Evolutionary conservation across 2,888 invertebrate species (phyloP).

Genomic region (Eilema caniola): DNA sequence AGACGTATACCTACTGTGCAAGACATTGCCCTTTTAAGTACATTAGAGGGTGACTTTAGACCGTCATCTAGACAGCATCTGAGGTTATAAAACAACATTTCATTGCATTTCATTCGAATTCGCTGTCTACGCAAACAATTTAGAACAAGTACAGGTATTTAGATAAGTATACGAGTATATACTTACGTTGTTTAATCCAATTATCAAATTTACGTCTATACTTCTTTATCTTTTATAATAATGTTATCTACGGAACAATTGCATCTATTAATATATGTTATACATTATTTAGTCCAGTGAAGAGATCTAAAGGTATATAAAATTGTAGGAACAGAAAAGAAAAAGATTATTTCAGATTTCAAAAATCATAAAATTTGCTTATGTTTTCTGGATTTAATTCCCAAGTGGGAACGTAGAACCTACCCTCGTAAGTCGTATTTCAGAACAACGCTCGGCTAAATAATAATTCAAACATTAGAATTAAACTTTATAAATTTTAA

Average conservation of each 20-base stretch:
- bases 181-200: slow-evolving; percentile 26
- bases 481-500: neutral
- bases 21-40: slow-evolving; percentile 59
- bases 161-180: slow-evolving; percentile 13
- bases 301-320: neutral
- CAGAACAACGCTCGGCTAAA: no score
- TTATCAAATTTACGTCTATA: slow-evolving; percentile 44
- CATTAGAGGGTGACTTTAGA: slow-evolving; percentile 59
- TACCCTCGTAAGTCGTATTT: no score
- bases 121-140: slow-evolving; percentile 23
- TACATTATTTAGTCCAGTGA: neutral
- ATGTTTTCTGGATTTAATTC: no score
- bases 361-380: no score
- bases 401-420: no score
- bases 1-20: slow-evolving; percentile 48
- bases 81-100: slow-evolving; percentile 44
- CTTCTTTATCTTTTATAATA: slow-evolving; percentile 36
- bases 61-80: slow-evolving; percentile 62
- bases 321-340: no score
- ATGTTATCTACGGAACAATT: slow-evolving; percentile 18
- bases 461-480: neutral
- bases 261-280: neutral
- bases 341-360: no score
- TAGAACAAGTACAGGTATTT: slow-evolving; percentile 21
- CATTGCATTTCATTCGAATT: slow-evolving; percentile 22